Conservation (phyloP, 2,888 invertebrate genomes). For the Ophonus ardosiacus region DNA sequence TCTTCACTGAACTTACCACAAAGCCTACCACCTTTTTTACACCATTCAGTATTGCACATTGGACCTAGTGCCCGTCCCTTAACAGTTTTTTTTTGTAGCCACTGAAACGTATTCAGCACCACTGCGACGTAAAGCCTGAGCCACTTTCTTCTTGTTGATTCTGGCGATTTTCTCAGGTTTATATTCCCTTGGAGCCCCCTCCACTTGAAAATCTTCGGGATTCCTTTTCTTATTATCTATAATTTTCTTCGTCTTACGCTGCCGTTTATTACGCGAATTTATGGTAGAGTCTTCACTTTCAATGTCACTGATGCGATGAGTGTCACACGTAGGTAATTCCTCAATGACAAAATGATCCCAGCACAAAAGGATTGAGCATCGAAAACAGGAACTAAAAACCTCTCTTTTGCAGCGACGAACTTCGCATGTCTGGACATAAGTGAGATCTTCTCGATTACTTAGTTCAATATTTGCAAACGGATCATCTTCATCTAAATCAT, state of each 20-base stretch:
- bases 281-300: constrained; percentile 35
- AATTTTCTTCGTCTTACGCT: constrained; percentile 21
- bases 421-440: constrained; percentile 33
- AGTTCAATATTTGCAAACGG: constrained; percentile 29
- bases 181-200: too few species aligned
- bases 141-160: too few species aligned
- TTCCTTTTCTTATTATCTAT: too few species aligned
- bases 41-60: too few species aligned
- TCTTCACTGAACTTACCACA: too few species aligned
- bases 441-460: constrained; percentile 28
- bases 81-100: too few species aligned
- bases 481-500: constrained; percentile 34
- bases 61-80: too few species aligned
- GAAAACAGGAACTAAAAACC: constrained; percentile 23
- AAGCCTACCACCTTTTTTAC: too few species aligned
- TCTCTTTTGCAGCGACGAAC: constrained; percentile 42
- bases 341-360: constrained; percentile 21
- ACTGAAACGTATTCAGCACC: too few species aligned
- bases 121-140: too few species aligned
- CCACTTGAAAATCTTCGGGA: too few species aligned
- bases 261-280: constrained; percentile 11
- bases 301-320: constrained; percentile 38
- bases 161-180: too few species aligned
- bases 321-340: constrained; percentile 35
- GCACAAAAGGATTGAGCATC: constrained; percentile 36